Conservation (phyloP, 2,888 invertebrate species). For the Tetramorium bicarinatum region DNA sequence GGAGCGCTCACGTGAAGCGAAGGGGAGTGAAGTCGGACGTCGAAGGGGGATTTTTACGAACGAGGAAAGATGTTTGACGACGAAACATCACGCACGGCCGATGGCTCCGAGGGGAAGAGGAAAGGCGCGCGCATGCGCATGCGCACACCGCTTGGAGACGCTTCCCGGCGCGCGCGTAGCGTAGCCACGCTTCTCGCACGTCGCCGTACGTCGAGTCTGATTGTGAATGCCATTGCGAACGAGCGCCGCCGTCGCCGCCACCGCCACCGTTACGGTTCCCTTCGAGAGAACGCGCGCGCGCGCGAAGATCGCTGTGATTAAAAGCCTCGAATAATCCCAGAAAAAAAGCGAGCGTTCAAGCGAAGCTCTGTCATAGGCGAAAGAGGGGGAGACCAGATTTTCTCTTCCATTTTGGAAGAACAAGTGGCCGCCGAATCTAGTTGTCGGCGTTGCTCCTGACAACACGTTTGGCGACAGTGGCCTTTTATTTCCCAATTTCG, state of each 20-base stretch:
- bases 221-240: not conserved
- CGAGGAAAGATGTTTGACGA: not conserved
- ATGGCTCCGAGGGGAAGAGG: not conserved
- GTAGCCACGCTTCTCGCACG: slow-evolving; percentile 38
- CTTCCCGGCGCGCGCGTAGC: slow-evolving; percentile 37
- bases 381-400: not conserved
- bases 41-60: not conserved
- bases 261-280: not conserved
- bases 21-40: not conserved
- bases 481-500: not conserved
- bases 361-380: not conserved
- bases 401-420: slow-evolving; percentile 34
- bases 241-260: not conserved
- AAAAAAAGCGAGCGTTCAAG: not conserved
- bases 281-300: slow-evolving; percentile 7
- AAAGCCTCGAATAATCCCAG: not conserved
- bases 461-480: not conserved
- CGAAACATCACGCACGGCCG: not conserved
- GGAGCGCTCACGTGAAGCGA: not conserved
- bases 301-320: not conserved
- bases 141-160: slow-evolving; percentile 13
- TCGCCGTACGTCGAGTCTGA: not conserved
- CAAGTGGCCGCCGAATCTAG: slow-evolving; percentile 18
- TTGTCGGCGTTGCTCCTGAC: not conserved
- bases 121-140: slow-evolving; percentile 13